Evolutionary conservation across 53 echinoderm and acorn worm species (phyloP).

Genomic region (Arbacia lixula): DNA sequence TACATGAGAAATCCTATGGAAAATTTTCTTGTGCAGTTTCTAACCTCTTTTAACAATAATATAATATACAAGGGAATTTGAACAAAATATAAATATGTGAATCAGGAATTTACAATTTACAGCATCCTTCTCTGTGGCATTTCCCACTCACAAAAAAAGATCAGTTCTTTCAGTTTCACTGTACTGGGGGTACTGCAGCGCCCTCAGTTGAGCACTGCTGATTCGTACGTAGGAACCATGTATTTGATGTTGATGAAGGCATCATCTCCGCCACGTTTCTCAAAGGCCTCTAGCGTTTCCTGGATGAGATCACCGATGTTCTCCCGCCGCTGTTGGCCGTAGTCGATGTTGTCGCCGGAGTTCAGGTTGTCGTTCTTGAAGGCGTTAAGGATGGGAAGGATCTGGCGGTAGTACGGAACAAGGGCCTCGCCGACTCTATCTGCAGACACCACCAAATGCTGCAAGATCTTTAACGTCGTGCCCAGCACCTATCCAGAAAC

Average conservation of each 20-base stretch:
- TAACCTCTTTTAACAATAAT: not conserved
- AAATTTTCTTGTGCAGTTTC: not conserved
- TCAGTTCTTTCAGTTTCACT: slow-evolving; percentile 5
- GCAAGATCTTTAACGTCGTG: slow-evolving; percentile 93
- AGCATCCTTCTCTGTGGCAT: slow-evolving; percentile 4
- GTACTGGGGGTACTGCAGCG: no score
- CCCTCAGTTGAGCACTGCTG: slow-evolving; percentile 81
- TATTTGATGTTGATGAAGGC: slow-evolving; percentile 99
- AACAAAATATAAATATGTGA: slow-evolving; percentile 51
- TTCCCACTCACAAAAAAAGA: not conserved
- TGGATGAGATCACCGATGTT: slow-evolving; percentile 97
- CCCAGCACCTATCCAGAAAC: slow-evolving; percentile 71
- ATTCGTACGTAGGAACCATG: slow-evolving; percentile 98
- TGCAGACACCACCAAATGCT: slow-evolving; percentile 89
- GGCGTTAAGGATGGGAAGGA: slow-evolving; percentile 93
- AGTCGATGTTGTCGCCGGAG: slow-evolving; percentile 96
- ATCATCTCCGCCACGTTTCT: slow-evolving; percentile 89
- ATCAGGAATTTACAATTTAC: slow-evolving; percentile 51
- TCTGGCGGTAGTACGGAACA: slow-evolving; percentile 97
- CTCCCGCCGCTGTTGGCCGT: slow-evolving; percentile 96
- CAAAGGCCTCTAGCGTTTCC: slow-evolving; percentile 89
- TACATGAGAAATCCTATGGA: no score
- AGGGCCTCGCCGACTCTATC: slow-evolving; percentile 92
- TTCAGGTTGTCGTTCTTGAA: slow-evolving; percentile 93
- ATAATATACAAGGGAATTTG: slow-evolving; percentile 7